phyloP scores from a whole-genome alignment of 2,888 invertebrate species.

The Calameuta pallipes region DNA sequence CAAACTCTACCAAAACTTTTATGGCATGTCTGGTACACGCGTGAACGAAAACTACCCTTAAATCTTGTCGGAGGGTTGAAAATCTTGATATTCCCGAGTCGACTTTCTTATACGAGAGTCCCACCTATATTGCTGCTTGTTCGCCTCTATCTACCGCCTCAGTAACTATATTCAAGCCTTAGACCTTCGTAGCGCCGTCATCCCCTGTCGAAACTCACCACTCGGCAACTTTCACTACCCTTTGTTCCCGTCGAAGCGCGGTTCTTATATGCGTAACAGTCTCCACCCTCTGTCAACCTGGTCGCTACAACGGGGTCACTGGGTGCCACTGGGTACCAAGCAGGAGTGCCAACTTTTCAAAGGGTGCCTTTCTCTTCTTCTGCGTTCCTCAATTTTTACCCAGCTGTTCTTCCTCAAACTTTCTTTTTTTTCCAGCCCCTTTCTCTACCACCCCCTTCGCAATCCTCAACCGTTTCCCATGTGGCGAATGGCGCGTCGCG shows the following conservation, averaged over 20 bases:
- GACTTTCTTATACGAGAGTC: background rate
- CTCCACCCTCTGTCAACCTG: background rate
- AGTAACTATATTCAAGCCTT: background rate
- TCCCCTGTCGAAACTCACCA: constrained; percentile 10
- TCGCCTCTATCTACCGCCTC: background rate
- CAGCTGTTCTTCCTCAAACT: background rate
- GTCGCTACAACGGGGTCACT: background rate
- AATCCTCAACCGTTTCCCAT: background rate
- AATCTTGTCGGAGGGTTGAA: background rate
- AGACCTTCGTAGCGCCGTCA: background rate
- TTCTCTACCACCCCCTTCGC: background rate
- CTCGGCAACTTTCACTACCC: constrained; percentile 20
- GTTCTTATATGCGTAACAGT: constrained; percentile 6
- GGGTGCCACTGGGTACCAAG: background rate
- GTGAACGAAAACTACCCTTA: background rate
- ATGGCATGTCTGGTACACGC: background rate
- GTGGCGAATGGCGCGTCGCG: constrained; percentile 1
- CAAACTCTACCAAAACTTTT: background rate
- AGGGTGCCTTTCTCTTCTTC: background rate
- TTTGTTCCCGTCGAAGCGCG: constrained; percentile 15
- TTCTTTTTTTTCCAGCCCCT: background rate
- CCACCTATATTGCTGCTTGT: background rate
- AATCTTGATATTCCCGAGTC: background rate
- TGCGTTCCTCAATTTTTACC: background rate
- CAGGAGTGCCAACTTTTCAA: background rate